Evolutionary conservation across 2,113 vertebrate species (phyloP).

Genomic region (Leptocoma aspasia): DNA sequence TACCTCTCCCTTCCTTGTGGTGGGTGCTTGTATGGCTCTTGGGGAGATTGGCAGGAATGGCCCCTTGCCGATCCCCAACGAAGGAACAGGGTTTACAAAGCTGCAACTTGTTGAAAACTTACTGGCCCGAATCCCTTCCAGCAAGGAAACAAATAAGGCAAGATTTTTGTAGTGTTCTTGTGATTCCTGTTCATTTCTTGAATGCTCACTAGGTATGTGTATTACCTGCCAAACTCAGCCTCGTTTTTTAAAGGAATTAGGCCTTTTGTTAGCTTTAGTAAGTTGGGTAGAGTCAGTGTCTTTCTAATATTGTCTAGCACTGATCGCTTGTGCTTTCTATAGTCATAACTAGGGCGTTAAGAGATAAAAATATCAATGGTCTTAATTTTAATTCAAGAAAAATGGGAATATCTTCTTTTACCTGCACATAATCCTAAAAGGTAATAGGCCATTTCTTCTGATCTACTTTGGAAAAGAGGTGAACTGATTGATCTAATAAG

Average conservation of each 20-base stretch:
- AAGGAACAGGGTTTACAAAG: slow-evolving; percentile 90
- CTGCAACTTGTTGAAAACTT: slow-evolving; percentile 87
- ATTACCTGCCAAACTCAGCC: neutral
- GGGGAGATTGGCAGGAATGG: slow-evolving; percentile 94
- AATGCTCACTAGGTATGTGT: neutral
- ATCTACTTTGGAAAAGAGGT: neutral
- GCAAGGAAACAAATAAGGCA: slow-evolving; percentile 94
- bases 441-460: neutral
- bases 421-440: neutral
- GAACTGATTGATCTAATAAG: neutral
- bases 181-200: neutral
- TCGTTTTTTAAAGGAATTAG: neutral
- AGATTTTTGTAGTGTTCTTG: neutral
- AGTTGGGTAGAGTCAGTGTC: neutral
- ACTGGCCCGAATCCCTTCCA: slow-evolving; percentile 87
- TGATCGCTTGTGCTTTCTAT: neutral
- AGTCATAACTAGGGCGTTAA: neutral
- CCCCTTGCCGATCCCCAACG: slow-evolving; percentile 81
- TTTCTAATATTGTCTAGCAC: neutral
- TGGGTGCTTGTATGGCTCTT: slow-evolving; percentile 90
- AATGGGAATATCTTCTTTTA: neutral
- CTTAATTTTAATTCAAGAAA: neutral
- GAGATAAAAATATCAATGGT: neutral
- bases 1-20: slow-evolving; percentile 79
- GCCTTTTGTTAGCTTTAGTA: neutral